phyloP scores from a whole-genome alignment of 2,113 vertebrate genomes.

The Serilophus lunatus region DNA sequence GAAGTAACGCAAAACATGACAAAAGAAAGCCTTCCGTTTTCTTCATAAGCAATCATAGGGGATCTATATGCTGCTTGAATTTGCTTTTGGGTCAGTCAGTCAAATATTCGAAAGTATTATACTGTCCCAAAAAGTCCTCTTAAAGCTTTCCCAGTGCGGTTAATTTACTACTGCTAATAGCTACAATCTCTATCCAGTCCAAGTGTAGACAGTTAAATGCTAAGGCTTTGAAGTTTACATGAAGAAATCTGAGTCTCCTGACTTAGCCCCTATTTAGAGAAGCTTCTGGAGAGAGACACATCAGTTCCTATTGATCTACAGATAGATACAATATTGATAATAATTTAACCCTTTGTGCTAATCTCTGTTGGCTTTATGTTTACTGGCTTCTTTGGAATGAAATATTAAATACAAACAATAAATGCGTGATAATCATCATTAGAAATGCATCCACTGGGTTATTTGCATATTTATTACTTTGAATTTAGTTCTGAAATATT shows the following conservation, averaged over 20 bases:
- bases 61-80: constrained; percentile 37
- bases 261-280: background rate
- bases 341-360: background rate
- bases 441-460: background rate
- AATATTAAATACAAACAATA: background rate
- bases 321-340: background rate
- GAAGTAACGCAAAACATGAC: constrained; percentile 39
- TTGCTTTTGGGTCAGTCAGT: constrained; percentile 15
- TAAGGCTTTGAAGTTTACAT: background rate
- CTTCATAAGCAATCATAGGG: constrained; percentile 37
- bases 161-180: constrained; percentile 35
- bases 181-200: background rate
- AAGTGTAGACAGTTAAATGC: background rate
- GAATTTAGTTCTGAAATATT: background rate
- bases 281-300: background rate
- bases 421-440: background rate
- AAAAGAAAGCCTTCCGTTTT: constrained; percentile 22
- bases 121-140: constrained; percentile 36
- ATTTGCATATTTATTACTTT: background rate
- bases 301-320: background rate
- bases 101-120: constrained; percentile 52
- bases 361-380: background rate
- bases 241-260: background rate
- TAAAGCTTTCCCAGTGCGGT: constrained; percentile 16
- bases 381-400: background rate